Percentiles rank a stretch among this genome's conserved stretches.
These are phyloP conservation scores for Liasis olivaceus DNA, from an alignment of 2,797 vertebrate genomes.

Conservation along the genomic window DNA sequence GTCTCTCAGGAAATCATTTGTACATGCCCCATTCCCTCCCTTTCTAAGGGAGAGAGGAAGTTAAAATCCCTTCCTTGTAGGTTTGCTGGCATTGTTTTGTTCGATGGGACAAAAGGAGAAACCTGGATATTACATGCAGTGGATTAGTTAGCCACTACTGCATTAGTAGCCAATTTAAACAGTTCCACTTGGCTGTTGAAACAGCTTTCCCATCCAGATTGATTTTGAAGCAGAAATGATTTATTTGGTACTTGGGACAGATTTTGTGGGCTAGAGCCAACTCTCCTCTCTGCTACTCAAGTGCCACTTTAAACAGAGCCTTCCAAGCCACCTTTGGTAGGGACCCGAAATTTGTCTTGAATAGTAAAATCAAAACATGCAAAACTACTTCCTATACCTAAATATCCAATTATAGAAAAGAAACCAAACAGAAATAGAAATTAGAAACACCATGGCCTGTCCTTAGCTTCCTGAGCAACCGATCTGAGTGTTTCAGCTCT, in stretches of 20 bases:
- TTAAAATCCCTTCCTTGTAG: conserved; percentile 57
- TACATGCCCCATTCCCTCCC: conserved; percentile 24
- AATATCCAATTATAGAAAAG: conserved; percentile 49
- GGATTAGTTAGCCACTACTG: conserved; percentile 40
- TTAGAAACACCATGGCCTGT: conserved; percentile 16
- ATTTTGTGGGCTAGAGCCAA: conserved; percentile 37
- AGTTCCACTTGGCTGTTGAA: conserved; percentile 65
- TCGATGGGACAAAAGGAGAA: conserved; percentile 42
- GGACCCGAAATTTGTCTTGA: conserved; percentile 49
- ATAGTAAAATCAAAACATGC: conserved; percentile 64
- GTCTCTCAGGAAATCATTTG: conserved; percentile 51
- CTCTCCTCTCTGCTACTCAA: neutral
- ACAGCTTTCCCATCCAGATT: conserved; percentile 52
- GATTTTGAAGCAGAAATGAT: conserved; percentile 37
- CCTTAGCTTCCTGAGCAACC: conserved; percentile 63
- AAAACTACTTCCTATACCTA: conserved; percentile 29
- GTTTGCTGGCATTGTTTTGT: conserved; percentile 21
- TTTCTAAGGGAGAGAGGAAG: conserved; percentile 14
- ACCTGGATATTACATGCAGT: conserved; percentile 52
- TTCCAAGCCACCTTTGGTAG: conserved; percentile 33
- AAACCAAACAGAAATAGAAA: conserved; percentile 22
- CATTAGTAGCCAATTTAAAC: conserved; percentile 65
- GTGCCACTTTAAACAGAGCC: fast-evolving
- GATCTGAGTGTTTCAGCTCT: conserved; percentile 55
- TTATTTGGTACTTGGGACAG: conserved; percentile 55